These are phyloP conservation scores for Cartodere bifasciata DNA, from an alignment of 2,888 invertebrate genomes.

Conservation along the genomic window DNA sequence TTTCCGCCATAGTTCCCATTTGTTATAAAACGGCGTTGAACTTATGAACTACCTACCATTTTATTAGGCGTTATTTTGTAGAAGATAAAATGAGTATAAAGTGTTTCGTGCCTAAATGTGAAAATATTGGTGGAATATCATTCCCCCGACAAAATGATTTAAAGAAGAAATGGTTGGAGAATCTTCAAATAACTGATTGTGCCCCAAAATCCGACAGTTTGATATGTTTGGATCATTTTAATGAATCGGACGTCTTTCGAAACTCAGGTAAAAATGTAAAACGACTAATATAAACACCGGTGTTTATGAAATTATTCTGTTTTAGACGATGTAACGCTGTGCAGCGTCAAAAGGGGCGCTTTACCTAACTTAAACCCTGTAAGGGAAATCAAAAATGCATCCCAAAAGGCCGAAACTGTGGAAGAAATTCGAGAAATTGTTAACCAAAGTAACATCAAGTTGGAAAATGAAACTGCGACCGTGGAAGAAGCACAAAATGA, in stretches of 20 bases:
- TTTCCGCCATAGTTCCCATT: slow-evolving; percentile 16
- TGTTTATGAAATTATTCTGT: no score
- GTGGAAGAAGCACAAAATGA: no score
- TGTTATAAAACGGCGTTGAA: slow-evolving; percentile 16
- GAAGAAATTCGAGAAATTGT: no score
- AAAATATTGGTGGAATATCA: slow-evolving; percentile 23
- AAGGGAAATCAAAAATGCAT: no score
- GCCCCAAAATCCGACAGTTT: slow-evolving; percentile 18
- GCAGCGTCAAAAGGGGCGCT: no score
- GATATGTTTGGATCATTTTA: slow-evolving; percentile 28
- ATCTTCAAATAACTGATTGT: slow-evolving; percentile 18
- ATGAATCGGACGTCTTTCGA: slow-evolving; percentile 15
- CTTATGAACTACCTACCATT: slow-evolving; percentile 17
- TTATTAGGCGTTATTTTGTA: slow-evolving; percentile 15
- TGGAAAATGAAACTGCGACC: no score
- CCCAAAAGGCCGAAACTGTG: no score
- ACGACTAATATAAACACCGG: no score
- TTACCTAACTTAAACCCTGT: no score
- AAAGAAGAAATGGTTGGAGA: slow-evolving; percentile 23
- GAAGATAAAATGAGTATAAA: slow-evolving; percentile 15
- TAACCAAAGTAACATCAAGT: no score
- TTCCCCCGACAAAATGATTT: slow-evolving; percentile 23
- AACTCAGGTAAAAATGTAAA: no score
- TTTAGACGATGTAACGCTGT: no score
- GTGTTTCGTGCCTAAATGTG: slow-evolving; percentile 28